Conservation (phyloP, 2,888 invertebrate genomes). For the Noctua janthe region DNA sequence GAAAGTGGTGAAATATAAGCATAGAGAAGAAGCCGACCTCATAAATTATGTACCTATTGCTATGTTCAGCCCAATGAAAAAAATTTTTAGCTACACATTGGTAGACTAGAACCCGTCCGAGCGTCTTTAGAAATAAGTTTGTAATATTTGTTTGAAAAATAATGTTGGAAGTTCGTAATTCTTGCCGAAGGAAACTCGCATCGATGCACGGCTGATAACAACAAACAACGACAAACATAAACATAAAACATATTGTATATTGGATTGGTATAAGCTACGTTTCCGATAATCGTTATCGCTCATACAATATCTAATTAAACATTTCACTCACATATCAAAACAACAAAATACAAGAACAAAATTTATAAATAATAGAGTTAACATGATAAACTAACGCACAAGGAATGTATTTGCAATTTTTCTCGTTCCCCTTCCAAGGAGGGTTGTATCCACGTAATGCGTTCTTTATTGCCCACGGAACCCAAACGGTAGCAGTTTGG, state of each 20-base stretch:
- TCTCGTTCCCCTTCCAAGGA: constrained; percentile 66
- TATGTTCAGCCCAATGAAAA: constrained; percentile 66
- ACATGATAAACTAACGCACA: constrained; percentile 59
- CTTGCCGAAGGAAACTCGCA: not conserved
- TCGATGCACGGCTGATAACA: not conserved
- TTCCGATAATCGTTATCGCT: not conserved
- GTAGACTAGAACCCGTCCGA: constrained; percentile 7
- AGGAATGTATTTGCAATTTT: constrained; percentile 66
- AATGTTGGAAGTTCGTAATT: not conserved
- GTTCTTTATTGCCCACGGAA: constrained; percentile 83
- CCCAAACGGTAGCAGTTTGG: constrained; percentile 79
- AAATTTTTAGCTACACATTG: constrained; percentile 59
- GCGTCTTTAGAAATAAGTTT: not conserved
- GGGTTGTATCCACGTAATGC: constrained; percentile 80
- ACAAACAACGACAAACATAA: too few relatives aligned
- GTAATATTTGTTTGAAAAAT: constrained; percentile 1
- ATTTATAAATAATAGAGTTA: constrained; percentile 65
- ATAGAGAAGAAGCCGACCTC: constrained; percentile 60
- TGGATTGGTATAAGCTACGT: not conserved
- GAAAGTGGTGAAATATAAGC: not conserved
- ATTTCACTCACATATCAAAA: constrained; percentile 15
- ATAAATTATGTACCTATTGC: constrained; percentile 73
- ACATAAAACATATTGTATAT: too few relatives aligned
- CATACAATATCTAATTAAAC: constrained; percentile 1
- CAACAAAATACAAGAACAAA: constrained; percentile 25